A percentile compares a stretch with the other conserved stretches of the same genome.
These are phyloP conservation scores for Falco rusticolus DNA, from an alignment of 2,797 vertebrate species.

Conservation along the genomic window DNA sequence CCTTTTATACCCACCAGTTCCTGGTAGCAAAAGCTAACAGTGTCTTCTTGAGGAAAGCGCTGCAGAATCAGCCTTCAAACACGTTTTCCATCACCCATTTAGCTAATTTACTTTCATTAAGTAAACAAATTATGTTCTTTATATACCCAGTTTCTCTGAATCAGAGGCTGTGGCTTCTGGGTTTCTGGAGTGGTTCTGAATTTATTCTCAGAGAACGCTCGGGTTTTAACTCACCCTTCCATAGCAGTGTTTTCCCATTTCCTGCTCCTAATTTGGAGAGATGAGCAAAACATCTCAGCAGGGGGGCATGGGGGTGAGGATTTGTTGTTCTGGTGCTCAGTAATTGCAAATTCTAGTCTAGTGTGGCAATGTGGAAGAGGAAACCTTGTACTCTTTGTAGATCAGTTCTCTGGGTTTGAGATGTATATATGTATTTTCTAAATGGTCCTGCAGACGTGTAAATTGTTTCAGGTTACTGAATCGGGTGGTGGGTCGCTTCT, in stretches of 20 bases:
- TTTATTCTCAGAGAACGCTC: not conserved
- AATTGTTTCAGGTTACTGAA: not conserved
- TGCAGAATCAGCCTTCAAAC: not conserved
- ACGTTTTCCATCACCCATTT: not conserved
- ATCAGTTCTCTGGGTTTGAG: accelerated
- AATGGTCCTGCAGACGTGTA: not conserved
- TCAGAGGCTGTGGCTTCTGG: not conserved
- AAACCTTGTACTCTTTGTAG: not conserved
- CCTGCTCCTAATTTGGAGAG: not conserved
- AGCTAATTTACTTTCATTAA: not conserved
- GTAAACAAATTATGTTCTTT: not conserved
- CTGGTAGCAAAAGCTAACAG: not conserved
- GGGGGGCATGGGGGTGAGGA: not conserved
- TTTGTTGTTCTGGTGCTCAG: not conserved
- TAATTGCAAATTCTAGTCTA: not conserved
- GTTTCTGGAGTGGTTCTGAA: not conserved
- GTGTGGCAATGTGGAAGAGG: not conserved
- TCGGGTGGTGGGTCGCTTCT: not conserved
- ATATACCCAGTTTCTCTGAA: not conserved
- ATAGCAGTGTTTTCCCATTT: not conserved
- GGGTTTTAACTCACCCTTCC: not conserved
- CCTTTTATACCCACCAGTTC: not conserved
- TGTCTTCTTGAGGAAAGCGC: not conserved
- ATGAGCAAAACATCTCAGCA: not conserved
- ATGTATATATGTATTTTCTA: not conserved